Evolutionary conservation across 2,797 vertebrate species (phyloP), one percentile per base, ranked within the genome.

Genomic region (Prunella strophiata): DNA sequence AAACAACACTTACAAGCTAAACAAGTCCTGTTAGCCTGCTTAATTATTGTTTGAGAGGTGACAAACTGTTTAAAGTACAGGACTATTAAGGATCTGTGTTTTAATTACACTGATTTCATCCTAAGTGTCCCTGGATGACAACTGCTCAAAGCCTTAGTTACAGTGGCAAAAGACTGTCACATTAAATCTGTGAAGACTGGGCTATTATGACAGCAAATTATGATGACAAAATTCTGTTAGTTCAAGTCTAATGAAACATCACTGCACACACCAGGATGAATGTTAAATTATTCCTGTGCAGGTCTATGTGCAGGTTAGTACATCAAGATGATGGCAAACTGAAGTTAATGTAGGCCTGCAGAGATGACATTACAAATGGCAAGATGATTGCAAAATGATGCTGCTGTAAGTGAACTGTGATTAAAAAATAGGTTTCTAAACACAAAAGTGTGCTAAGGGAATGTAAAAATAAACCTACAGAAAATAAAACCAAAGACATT

Each of bases 221-320:
- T 72, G 66, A 96, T 97, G 91, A 96, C 92, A 97, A 94, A 97
- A 96, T 92, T 97, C 83, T 91, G 94, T 96, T 97, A 96, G 94
- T 95, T 96, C 92, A 96, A 94, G 90, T 90, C 93, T 97, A 97
- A 97, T 93, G 93, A 97, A 94, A 96, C 91, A 96, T 96, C 91
- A 96, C 70, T 87, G 80, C 55, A 91, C 68, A 82, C 55, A 62
- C 82, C 36, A 84, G 82, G 85, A 94, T 95, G 94, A 97, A 97
- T 95, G 85, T 88, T 88, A 96, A 97, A 92, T 90, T 93, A 92
- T 96, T 96, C 92, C 91, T 92, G 75, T 85, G 50, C 0, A 0
- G 93, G 96, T 84, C 88, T 95, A 34, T 79, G 25, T 47, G 75
- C 83, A 95, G 92, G 94, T 95, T 95, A 89, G 88, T 91, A 88